These are phyloP conservation scores for Taurulus bubalis DNA, from an alignment of 2,113 vertebrate species.

Conservation along the genomic window DNA sequence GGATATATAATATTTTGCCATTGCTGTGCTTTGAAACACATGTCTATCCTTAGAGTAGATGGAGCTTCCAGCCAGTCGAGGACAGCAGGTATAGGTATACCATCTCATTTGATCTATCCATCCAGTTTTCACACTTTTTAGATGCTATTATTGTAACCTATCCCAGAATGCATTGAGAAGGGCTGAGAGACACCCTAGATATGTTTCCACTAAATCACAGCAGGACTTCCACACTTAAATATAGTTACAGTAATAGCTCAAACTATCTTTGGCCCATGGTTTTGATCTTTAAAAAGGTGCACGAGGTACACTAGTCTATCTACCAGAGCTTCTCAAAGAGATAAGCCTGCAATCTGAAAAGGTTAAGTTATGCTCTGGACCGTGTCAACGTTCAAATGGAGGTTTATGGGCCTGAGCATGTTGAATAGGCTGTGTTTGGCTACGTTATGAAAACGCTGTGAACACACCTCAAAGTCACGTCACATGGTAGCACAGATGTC, in stretches of 20 bases:
- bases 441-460: too few relatives aligned
- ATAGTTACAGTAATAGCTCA: not conserved
- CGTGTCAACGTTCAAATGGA: too few relatives aligned
- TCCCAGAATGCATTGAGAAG: not conserved
- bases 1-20: not conserved
- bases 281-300: not conserved
- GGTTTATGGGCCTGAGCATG: too few relatives aligned
- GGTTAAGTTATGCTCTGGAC: too few relatives aligned
- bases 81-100: not conserved
- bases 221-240: not conserved
- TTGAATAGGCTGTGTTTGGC: too few relatives aligned
- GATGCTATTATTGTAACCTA: not conserved
- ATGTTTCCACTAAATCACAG: not conserved
- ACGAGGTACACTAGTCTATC: too few relatives aligned
- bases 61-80: slow-evolving; percentile 7
- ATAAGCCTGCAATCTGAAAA: too few relatives aligned
- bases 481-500: too few relatives aligned
- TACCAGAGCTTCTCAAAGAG: too few relatives aligned
- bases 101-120: not conserved
- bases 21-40: not conserved
- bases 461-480: too few relatives aligned
- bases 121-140: not conserved
- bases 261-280: not conserved
- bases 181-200: not conserved
- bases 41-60: not conserved